A percentile compares a stretch with the other conserved stretches of the same genome.
Evolutionary conservation across 2,113 vertebrate genomes (phyloP).

Genomic region (Nicator chloris): DNA sequence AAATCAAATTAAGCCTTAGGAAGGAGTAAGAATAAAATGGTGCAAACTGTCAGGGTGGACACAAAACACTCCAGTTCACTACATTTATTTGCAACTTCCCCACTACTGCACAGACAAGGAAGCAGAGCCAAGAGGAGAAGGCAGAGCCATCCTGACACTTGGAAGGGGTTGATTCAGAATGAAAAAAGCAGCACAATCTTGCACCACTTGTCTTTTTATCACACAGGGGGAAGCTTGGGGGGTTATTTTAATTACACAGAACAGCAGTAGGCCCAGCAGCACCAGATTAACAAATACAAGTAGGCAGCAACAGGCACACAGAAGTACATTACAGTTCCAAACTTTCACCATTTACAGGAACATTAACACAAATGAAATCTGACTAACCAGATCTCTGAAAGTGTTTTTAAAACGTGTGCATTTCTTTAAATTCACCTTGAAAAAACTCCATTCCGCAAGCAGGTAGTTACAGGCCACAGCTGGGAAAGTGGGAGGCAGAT

Average conservation of each 20-base stretch:
- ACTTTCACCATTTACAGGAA: neutral
- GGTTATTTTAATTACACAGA: neutral
- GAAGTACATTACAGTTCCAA: neutral
- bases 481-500: neutral
- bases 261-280: neutral
- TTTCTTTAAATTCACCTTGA: neutral
- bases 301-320: neutral
- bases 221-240: neutral
- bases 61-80: neutral
- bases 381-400: neutral
- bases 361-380: neutral
- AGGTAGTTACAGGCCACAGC: neutral
- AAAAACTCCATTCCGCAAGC: neutral
- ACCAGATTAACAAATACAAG: neutral
- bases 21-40: neutral
- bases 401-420: neutral
- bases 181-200: neutral
- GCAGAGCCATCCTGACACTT: neutral
- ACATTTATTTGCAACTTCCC: neutral
- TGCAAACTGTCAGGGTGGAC: neutral
- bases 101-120: accelerated
- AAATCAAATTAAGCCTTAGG: neutral
- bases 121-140: neutral
- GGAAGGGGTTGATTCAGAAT: neutral
- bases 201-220: neutral